phyloP scores from a whole-genome alignment of 2,797 vertebrate species.

The Hirundo rustica region DNA sequence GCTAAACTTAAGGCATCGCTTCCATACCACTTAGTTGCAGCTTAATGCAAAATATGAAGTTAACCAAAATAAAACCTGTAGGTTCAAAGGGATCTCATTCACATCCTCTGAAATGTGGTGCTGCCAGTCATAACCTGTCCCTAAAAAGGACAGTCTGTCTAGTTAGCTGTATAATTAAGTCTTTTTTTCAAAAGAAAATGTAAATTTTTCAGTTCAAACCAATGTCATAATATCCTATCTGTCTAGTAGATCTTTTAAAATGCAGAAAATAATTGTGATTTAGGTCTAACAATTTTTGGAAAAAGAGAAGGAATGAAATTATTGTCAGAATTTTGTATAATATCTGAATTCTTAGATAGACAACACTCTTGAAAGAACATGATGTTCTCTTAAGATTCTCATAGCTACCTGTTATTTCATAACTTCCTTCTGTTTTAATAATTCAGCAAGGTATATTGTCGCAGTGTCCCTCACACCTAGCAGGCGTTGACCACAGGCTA shows the following conservation, averaged over 20 bases:
- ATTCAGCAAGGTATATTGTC: neutral
- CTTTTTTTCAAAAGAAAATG: neutral
- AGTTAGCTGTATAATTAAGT: neutral
- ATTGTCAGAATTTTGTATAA: neutral
- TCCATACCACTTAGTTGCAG: neutral
- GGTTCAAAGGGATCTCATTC: neutral
- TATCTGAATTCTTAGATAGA: neutral
- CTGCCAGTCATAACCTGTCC: neutral
- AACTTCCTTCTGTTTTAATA: neutral
- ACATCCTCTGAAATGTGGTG: neutral
- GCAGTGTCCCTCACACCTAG: too few species aligned
- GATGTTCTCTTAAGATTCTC: neutral
- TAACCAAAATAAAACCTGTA: neutral
- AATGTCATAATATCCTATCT: neutral
- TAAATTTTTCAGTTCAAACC: neutral
- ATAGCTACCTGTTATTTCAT: neutral
- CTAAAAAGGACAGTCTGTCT: neutral
- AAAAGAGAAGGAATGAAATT: neutral
- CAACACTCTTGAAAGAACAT: neutral
- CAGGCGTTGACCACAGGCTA: too few species aligned
- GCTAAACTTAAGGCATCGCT: neutral
- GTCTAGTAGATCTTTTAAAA: neutral
- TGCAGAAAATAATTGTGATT: neutral
- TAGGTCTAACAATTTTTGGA: neutral
- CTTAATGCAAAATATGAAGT: neutral